Conservation (phyloP, 1,140 invertebrate species). For the Drosophila littoralis region DNA sequence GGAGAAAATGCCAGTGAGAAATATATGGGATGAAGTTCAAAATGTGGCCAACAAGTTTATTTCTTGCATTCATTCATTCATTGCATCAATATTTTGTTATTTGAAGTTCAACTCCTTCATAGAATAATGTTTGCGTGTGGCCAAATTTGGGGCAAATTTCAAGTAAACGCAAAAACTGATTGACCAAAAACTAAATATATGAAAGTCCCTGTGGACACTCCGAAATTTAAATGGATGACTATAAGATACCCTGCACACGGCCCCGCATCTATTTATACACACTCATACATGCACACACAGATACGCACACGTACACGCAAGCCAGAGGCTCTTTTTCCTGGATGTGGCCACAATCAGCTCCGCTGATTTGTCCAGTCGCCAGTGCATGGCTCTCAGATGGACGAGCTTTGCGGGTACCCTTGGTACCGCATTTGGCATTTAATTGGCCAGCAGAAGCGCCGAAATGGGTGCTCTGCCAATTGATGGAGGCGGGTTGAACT, state of each 20-base stretch:
- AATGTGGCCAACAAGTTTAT: constrained; percentile 50
- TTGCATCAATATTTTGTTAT: constrained; percentile 21
- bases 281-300: not conserved
- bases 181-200: not conserved
- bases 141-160: not conserved
- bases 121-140: not conserved
- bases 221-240: no score
- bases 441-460: constrained; percentile 14
- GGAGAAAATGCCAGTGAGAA: constrained; percentile 10
- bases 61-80: constrained; percentile 40
- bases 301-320: not conserved
- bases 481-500: constrained; percentile 17
- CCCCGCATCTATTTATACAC: not conserved
- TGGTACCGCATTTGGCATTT: not conserved
- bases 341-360: constrained; percentile 26
- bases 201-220: not conserved
- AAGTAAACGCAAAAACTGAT: not conserved
- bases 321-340: not conserved
- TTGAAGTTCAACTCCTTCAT: not conserved
- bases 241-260: not conserved
- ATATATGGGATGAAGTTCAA: constrained; percentile 54
- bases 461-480: constrained; percentile 7
- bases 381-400: constrained; percentile 3
- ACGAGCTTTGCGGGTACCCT: not conserved
- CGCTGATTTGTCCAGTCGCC: constrained; percentile 59